phyloP scores from a whole-genome alignment of 2,113 vertebrate species.

The Aegypius monachus region DNA sequence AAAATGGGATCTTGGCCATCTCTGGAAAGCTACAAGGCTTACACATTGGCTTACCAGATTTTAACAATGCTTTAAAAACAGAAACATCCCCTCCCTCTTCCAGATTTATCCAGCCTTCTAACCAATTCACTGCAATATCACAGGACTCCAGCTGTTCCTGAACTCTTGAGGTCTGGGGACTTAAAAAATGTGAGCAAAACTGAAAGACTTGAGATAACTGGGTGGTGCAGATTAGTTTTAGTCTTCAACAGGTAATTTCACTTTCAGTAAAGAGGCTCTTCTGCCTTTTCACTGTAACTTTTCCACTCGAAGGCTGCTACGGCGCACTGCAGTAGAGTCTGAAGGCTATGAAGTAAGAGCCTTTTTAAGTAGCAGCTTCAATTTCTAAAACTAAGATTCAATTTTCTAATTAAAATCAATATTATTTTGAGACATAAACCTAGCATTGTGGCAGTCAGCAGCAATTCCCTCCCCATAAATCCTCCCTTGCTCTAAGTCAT shows the following conservation, averaged over 20 bases:
- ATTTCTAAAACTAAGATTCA: constrained; percentile 30
- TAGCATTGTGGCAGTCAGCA: constrained; percentile 41
- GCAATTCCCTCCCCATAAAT: constrained; percentile 26
- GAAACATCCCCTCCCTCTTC: neutral
- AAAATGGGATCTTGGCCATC: neutral
- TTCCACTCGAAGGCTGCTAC: neutral
- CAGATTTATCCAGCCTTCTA: neutral
- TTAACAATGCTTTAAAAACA: neutral
- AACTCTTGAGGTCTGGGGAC: neutral
- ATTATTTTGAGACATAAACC: constrained; percentile 66
- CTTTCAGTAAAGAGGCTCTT: neutral
- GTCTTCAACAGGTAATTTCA: neutral
- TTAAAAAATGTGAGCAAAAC: neutral
- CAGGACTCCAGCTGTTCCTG: neutral
- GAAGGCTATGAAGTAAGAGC: constrained; percentile 12
- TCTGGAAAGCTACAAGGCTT: neutral
- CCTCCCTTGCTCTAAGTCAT: neutral
- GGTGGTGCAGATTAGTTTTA: neutral
- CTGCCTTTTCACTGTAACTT: neutral
- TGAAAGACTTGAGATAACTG: neutral
- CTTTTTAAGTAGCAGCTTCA: constrained; percentile 2
- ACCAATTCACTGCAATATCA: neutral
- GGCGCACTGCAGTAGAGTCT: neutral
- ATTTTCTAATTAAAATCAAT: constrained; percentile 70
- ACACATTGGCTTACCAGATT: neutral